These are phyloP conservation scores for Macropodus opercularis DNA, from an alignment of 2,797 vertebrate species.

Conservation along the genomic window DNA sequence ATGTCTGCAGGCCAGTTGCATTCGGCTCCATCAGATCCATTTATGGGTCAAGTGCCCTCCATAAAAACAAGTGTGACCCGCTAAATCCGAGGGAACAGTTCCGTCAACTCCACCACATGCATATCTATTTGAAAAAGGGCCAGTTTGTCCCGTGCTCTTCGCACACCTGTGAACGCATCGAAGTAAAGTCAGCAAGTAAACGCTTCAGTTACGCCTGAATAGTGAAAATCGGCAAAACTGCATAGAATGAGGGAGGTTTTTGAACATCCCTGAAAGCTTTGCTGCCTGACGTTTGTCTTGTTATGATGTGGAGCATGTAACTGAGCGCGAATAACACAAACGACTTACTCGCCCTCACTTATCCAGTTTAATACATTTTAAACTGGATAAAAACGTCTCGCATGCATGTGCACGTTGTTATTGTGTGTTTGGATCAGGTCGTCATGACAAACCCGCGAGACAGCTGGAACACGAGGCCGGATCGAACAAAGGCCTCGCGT, in stretches of 20 bases:
- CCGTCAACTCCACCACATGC: conserved; percentile 3
- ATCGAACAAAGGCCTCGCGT: conserved; percentile 43
- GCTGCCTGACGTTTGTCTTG: conserved; percentile 43
- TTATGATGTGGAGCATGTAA: conserved; percentile 33
- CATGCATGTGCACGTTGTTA: conserved; percentile 9
- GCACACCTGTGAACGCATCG: neutral
- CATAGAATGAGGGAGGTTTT: no score
- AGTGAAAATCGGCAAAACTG: no score
- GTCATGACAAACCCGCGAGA: conserved; percentile 43
- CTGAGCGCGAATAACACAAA: no score
- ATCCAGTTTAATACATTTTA: neutral
- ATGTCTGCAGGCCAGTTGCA: conserved; percentile 62
- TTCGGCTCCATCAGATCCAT: conserved; percentile 65
- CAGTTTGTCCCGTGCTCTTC: no score
- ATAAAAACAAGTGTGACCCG: conserved; percentile 61
- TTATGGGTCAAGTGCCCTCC: conserved; percentile 74
- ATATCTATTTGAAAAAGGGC: conserved; percentile 1
- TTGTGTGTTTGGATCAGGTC: conserved; percentile 37
- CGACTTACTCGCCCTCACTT: conserved; percentile 11
- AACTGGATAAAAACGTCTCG: neutral
- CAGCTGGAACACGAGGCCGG: conserved; percentile 56
- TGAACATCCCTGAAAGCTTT: conserved; percentile 34
- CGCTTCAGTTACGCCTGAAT: neutral
- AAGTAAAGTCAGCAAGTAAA: neutral
- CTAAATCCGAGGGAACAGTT: conserved; percentile 27